phyloP scores from a whole-genome alignment of 2,888 invertebrate genomes.

The Heliconius hortense region DNA sequence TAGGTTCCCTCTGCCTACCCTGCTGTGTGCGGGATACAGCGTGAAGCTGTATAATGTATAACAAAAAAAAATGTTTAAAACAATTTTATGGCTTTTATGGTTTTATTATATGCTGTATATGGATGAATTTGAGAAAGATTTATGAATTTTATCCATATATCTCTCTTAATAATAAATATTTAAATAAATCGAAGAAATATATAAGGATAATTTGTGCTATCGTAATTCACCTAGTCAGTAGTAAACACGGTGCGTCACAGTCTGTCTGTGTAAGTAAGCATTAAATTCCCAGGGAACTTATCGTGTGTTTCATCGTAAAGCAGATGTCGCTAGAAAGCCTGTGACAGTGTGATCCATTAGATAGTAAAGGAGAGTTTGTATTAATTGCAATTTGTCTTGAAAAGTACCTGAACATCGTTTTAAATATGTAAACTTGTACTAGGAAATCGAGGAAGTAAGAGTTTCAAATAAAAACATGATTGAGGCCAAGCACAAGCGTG shows the following conservation, averaged over 20 bases:
- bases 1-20: too few relatives aligned
- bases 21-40: too few relatives aligned
- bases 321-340: constrained; percentile 66
- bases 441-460: background rate
- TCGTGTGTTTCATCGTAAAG: constrained; percentile 57
- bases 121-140: too few relatives aligned
- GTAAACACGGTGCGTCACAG: constrained; percentile 28
- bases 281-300: constrained; percentile 50
- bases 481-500: too few relatives aligned
- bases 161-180: background rate
- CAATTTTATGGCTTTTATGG: too few relatives aligned
- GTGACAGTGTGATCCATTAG: constrained; percentile 54
- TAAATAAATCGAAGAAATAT: background rate
- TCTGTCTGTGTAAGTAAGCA: constrained; percentile 41
- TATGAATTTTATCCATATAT: too few relatives aligned
- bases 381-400: constrained; percentile 57
- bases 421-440: background rate
- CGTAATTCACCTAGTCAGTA: background rate
- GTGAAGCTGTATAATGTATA: too few relatives aligned
- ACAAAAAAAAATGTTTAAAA: too few relatives aligned
- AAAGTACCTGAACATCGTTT: constrained; percentile 20
- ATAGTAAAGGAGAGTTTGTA: constrained; percentile 52
- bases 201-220: too few relatives aligned
- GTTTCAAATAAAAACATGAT: background rate
- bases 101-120: too few relatives aligned